Evolutionary conservation across 2,797 vertebrate genomes (phyloP).

Genomic region (Aotus griseimembra): DNA sequence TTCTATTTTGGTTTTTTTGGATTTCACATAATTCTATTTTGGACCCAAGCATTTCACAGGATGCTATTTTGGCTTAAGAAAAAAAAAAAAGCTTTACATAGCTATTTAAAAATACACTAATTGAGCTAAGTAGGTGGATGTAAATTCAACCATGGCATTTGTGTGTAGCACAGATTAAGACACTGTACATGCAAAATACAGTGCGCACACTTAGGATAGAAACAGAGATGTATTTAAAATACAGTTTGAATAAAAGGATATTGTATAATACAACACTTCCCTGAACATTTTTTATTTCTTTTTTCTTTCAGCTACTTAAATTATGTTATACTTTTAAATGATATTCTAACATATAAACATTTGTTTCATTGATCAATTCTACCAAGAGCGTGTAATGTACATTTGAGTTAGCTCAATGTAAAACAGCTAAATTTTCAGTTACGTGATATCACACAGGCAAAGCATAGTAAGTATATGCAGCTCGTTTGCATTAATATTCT

Average conservation of each 20-base stretch:
- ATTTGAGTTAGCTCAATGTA: neutral
- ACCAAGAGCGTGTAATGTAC: neutral
- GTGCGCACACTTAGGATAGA: neutral
- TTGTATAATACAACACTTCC: neutral
- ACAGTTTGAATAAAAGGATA: neutral
- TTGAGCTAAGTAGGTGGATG: constrained; percentile 53
- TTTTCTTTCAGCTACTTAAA: neutral
- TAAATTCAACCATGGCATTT: constrained; percentile 43
- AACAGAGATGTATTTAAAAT: constrained; percentile 26
- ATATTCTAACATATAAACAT: neutral
- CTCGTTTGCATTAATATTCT: neutral
- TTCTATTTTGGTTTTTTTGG: constrained; percentile 43
- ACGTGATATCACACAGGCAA: neutral
- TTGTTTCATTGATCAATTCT: neutral
- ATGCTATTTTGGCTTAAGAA: constrained; percentile 43
- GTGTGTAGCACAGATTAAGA: neutral
- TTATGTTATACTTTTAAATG: neutral
- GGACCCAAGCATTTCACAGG: constrained; percentile 51
- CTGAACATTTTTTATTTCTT: neutral
- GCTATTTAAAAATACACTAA: constrained; percentile 56
- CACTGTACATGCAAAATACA: neutral
- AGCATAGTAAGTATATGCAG: neutral
- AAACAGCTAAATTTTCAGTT: constrained; percentile 1
- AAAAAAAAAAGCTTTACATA: neutral
- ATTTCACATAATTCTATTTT: constrained; percentile 66